These are phyloP conservation scores for Cisticola juncidis DNA, from an alignment of 2,113 vertebrate species.

Conservation along the genomic window DNA sequence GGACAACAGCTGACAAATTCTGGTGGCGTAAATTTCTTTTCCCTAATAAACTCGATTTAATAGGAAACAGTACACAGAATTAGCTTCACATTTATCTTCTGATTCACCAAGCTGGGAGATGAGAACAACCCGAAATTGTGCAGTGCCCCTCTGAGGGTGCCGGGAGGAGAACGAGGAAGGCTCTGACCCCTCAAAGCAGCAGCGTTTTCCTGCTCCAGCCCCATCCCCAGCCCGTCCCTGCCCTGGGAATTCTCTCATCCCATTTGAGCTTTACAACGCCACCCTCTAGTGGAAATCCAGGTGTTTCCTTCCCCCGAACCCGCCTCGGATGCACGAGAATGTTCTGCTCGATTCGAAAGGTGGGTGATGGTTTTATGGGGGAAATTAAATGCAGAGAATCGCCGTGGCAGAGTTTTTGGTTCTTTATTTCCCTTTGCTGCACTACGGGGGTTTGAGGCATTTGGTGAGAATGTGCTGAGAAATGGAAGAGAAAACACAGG, in stretches of 20 bases:
- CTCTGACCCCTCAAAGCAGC: not conserved
- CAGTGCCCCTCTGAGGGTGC: not conserved
- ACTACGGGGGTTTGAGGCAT: not conserved
- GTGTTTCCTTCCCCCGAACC: not conserved
- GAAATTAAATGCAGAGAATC: not conserved
- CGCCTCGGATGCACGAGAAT: not conserved
- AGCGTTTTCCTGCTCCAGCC: not conserved
- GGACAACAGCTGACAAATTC: not conserved
- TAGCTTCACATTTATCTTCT: not conserved
- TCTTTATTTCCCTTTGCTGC: not conserved
- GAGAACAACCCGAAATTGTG: not conserved
- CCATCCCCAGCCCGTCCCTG: not conserved
- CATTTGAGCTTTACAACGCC: conserved; percentile 56
- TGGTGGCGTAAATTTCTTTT: not conserved
- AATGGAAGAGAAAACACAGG: not conserved
- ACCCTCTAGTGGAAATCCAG: conserved; percentile 66
- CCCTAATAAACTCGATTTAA: not conserved
- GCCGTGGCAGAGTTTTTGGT: fast-evolving
- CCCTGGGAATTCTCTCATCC: not conserved
- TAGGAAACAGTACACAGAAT: not conserved
- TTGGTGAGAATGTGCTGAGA: not conserved
- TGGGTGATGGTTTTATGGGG: not conserved
- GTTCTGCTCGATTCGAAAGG: fast-evolving
- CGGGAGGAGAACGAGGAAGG: not conserved
- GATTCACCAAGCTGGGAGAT: not conserved